These are phyloP conservation scores for Norana najaformis DNA, from an alignment of 2,888 invertebrate species.

Conservation along the genomic window DNA sequence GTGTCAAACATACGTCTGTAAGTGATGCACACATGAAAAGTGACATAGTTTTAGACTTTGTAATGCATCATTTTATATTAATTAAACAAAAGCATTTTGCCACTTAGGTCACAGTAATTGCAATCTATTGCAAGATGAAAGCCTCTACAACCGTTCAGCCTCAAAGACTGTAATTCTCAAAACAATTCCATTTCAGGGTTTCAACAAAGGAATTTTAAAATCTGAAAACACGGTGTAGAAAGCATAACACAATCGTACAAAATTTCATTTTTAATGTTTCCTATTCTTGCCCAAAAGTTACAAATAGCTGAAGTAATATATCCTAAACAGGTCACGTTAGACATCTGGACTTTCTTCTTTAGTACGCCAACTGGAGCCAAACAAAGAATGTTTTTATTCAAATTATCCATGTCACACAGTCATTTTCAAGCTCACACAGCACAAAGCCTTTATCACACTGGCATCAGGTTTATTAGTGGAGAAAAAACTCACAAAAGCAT, in stretches of 20 bases:
- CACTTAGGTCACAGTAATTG: no score
- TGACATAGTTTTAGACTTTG: neutral
- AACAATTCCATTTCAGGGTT: neutral
- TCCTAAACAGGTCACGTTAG: neutral
- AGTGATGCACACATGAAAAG: neutral
- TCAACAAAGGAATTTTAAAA: neutral
- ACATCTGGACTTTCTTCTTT: neutral
- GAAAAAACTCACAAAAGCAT: neutral
- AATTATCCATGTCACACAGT: neutral
- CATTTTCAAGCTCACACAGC: neutral
- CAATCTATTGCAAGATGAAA: no score
- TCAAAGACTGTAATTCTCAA: neutral
- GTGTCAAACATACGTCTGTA: neutral
- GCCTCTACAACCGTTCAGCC: neutral
- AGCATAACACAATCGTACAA: no score
- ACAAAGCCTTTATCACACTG: neutral
- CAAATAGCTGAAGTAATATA: neutral
- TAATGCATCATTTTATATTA: neutral
- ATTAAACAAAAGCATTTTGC: no score
- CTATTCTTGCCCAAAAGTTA: neutral
- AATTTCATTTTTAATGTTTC: neutral
- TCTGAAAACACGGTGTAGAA: neutral
- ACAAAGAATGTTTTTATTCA: neutral
- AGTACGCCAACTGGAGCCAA: neutral
- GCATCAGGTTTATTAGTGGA: neutral